These are phyloP conservation scores for Capreolus pygargus DNA, from an alignment of 2,113 vertebrate species.

Conservation along the genomic window DNA sequence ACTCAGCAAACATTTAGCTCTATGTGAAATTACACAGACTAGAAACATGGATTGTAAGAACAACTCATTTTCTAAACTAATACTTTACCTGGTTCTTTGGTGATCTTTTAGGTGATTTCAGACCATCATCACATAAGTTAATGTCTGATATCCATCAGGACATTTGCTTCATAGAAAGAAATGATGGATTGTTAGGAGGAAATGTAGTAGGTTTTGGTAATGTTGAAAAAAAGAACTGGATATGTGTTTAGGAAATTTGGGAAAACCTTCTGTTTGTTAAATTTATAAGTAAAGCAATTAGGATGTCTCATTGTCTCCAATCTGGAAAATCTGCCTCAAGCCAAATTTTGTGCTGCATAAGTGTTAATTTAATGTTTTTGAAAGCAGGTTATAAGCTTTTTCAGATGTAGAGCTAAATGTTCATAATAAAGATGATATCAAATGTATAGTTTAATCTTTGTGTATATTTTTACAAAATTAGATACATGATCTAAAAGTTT, in stretches of 20 bases:
- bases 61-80: slow-evolving; percentile 30
- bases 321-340: neutral
- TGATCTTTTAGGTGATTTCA: neutral
- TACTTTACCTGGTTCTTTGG: slow-evolving; percentile 6
- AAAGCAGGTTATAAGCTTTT: slow-evolving; percentile 1
- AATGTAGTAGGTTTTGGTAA: slow-evolving; percentile 25
- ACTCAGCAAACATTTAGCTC: slow-evolving; percentile 1
- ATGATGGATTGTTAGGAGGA: neutral
- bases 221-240: neutral
- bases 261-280: neutral
- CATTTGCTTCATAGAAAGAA: slow-evolving; percentile 33
- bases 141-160: neutral
- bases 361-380: neutral
- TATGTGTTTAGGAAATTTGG: slow-evolving; percentile 5
- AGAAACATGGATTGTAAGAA: neutral
- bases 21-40: neutral
- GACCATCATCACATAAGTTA: neutral
- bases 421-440: neutral
- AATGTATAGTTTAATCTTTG: neutral
- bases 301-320: neutral
- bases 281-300: neutral
- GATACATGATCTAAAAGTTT: neutral
- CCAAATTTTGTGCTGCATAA: neutral
- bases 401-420: neutral
- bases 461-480: slow-evolving; percentile 38